Percentiles rank a stretch among this genome's conserved stretches.
Conservation (phyloP, 1,140 invertebrate genomes). For the Lordiphosa stackelbergi region DNA sequence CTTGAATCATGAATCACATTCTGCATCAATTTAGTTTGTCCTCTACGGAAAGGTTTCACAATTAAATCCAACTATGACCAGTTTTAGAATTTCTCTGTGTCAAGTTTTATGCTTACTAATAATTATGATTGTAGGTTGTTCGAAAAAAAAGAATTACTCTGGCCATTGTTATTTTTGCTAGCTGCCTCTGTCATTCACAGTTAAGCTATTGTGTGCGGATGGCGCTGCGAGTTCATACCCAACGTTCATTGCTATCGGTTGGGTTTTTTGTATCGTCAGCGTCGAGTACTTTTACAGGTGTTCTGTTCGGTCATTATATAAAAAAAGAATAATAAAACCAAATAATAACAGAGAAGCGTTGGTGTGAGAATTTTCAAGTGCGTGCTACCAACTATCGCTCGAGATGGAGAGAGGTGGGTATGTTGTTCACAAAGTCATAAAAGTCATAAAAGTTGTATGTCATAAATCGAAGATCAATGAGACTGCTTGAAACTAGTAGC, state of each 20-base stretch:
- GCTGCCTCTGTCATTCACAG: slow-evolving; percentile 25
- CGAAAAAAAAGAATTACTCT: slow-evolving; percentile 16
- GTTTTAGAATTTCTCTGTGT: slow-evolving; percentile 12
- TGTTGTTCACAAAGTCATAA: slow-evolving; percentile 22
- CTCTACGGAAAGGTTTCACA: slow-evolving; percentile 3
- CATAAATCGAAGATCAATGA: slow-evolving; percentile 27
- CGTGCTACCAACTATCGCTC: background rate
- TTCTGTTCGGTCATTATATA: slow-evolving; percentile 13
- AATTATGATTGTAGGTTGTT: slow-evolving; percentile 35
- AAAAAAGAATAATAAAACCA: slow-evolving; percentile 3
- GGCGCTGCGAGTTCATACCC: slow-evolving; percentile 44
- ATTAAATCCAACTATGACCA: slow-evolving; percentile 23
- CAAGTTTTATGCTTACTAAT: slow-evolving; percentile 29
- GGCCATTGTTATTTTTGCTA: slow-evolving; percentile 25
- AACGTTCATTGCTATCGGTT: slow-evolving; percentile 43
- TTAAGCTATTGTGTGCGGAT: slow-evolving; percentile 19
- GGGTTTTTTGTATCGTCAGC: slow-evolving; percentile 17
- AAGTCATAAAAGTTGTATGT: slow-evolving; percentile 24
- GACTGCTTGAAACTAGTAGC: slow-evolving; percentile 49
- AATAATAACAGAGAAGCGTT: slow-evolving; percentile 2
- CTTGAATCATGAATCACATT: slow-evolving; percentile 2
- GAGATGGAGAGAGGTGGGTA: slow-evolving; percentile 7
- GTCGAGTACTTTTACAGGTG: slow-evolving; percentile 7
- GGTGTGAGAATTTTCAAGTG: slow-evolving; percentile 29
- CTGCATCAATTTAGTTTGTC: slow-evolving; percentile 1